Base-by-base conservation (phyloP, 2,797 vertebrate genomes). In the Microhierax caerulescens region DNA sequence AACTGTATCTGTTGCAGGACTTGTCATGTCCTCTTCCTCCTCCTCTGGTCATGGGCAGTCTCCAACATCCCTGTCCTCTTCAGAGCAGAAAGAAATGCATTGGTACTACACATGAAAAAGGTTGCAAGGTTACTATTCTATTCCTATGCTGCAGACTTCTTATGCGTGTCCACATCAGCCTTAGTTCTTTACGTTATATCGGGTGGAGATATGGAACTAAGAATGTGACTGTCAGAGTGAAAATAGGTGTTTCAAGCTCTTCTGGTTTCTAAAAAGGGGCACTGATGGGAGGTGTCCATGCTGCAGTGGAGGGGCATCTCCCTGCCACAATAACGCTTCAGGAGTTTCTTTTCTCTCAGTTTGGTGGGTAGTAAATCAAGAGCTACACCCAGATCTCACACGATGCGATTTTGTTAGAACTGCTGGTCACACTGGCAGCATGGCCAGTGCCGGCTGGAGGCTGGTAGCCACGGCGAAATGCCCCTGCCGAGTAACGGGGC, bases 91-190 rank as follows among this genome's bases (percentile, higher is more conserved):
- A 10, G 24, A 64, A 45, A 50, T 16, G 5, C 16, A 1, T 10
- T 45, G 70, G 9, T 43, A 15, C 16, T 24, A 2, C 5, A 8
- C 7, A 4, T 37, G 13, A 5, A 34, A 63, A 57, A 63, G 13
- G 15, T 37, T 50, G 21, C 10, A 23, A 1, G 0, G 25, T 78
- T 30, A 18, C 23, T 79, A 27, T n/a, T n/a, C n/a, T n/a, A 12
- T 78, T 88, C 23, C 25, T 54, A 16, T 59, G 32, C 47, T 74
- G 32, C 13, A 21, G 1, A 30, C 21, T 17, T 54, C 32, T 45
- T 53, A 22, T 53, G 16, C 24, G 1, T 0, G 0, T 37, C 67
- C 36, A 7, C 21, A 7, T 25, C 43, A 69, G 21, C 22, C 3
- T 67, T 36, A 73, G 60, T 59, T 74, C 56, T 34, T 92, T n/a